Evolutionary conservation across 1,140 invertebrate species (phyloP).

Genomic region (Pseudomyrmex dendroicus): DNA sequence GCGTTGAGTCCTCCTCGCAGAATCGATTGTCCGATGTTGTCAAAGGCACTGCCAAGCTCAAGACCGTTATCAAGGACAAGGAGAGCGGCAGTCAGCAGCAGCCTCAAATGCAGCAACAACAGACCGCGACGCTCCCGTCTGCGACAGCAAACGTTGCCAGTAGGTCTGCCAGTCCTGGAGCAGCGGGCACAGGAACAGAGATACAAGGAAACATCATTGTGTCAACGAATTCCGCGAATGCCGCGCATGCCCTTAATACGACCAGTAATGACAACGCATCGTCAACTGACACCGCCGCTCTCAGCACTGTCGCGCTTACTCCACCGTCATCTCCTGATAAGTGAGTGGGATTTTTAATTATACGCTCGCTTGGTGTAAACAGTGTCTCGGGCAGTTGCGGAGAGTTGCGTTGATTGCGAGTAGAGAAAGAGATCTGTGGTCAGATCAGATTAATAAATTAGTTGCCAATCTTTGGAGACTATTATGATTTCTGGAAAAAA

Average conservation of each 20-base stretch:
- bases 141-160: slow-evolving; percentile 62
- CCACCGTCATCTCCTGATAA: slow-evolving; percentile 88
- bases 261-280: slow-evolving; percentile 81
- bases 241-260: slow-evolving; percentile 75
- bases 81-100: slow-evolving; percentile 67
- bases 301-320: slow-evolving; percentile 85
- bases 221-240: slow-evolving; percentile 82
- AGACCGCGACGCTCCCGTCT: slow-evolving; percentile 7
- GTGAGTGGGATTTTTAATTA: slow-evolving; percentile 84
- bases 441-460: background rate
- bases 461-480: slow-evolving; percentile 38
- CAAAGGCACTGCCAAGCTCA: slow-evolving; percentile 89
- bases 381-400: slow-evolving; percentile 52
- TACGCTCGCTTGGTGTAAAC: slow-evolving; percentile 57
- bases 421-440: background rate
- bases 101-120: slow-evolving; percentile 19
- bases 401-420: slow-evolving; percentile 45
- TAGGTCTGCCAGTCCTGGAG: slow-evolving; percentile 84
- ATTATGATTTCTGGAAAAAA: slow-evolving; percentile 6
- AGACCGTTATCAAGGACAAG: slow-evolving; percentile 83
- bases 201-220: slow-evolving; percentile 60
- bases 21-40: slow-evolving; percentile 92
- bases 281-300: slow-evolving; percentile 74
- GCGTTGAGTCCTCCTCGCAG: slow-evolving; percentile 79
- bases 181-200: slow-evolving; percentile 65